Conservation (phyloP, 2,888 invertebrate species). For the Limnephilus auricula region DNA sequence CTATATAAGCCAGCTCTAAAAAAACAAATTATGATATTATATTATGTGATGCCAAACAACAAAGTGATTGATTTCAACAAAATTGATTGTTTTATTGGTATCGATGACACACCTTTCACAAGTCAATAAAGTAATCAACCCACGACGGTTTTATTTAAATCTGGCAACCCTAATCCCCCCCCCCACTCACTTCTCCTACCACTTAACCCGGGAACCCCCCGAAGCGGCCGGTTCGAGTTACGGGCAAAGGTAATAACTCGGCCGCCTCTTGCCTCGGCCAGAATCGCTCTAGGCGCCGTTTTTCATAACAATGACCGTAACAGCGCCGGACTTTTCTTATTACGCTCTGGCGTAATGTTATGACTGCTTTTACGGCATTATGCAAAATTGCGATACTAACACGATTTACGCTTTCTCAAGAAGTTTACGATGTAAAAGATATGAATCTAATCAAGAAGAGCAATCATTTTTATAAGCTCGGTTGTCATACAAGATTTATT, state of each 20-base stretch:
- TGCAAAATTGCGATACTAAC: not conserved
- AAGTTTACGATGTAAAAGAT: not conserved
- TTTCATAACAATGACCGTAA: slow-evolving; percentile 13
- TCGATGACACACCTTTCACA: not conserved
- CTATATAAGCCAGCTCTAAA: too few species aligned
- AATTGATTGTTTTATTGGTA: not conserved
- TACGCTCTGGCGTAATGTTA: not conserved
- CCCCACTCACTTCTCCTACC: not conserved
- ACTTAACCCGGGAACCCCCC: not conserved
- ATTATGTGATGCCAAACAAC: not conserved
- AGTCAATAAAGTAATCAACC: not conserved
- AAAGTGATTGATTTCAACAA: not conserved
- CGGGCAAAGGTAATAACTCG: slow-evolving; percentile 26
- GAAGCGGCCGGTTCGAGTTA: slow-evolving; percentile 17
- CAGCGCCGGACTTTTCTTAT: slow-evolving; percentile 7
- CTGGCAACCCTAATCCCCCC: not conserved
- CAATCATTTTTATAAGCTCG: not conserved
- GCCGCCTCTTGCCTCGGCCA: slow-evolving; percentile 10
- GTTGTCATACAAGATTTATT: not conserved
- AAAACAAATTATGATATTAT: not conserved
- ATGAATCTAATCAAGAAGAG: not conserved
- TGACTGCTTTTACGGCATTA: not conserved
- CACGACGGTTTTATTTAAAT: not conserved
- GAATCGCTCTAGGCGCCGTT: slow-evolving; percentile 19
- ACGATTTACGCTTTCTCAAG: not conserved